Evolutionary conservation across 1,140 invertebrate species (phyloP), one percentile per base, ranked within the genome.

Genomic region (Aculops lycopersici): DNA sequence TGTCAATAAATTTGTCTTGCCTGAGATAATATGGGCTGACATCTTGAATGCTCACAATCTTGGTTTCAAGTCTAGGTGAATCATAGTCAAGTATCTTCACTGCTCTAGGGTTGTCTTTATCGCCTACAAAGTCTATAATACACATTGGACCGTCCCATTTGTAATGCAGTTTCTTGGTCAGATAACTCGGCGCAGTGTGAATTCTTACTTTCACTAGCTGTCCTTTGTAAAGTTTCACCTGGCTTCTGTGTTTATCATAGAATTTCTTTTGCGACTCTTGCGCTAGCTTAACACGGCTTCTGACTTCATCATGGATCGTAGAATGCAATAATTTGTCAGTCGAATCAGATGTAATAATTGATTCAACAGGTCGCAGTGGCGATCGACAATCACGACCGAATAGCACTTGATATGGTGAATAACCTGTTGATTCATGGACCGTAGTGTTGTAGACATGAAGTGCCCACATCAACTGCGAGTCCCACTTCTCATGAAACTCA

Each of bases 401-500:
- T 16, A 63, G 14, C 3, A 63, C 20, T 50, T 59, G 54, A 40
- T 56, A 55, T 2, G 59, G 55, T 5, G 52, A 45, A 43, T 48
- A 58, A 12, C 51, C 47, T 1, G 55, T 62, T 0, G 51, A 47
- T 38, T 45, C 44, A 41, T 64, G 60, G 2, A 50, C 20, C 13
- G 55, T 48, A 0, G 56, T 57, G 35, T 64, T 63, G 40, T 60
- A 58, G 4, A 51, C 53, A 44, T 58, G 60, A 13, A 53, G 53
- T 1, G 58, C 58, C 15, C 53, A 53, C 1, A 47, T 50, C 1
- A 61, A 41, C 4, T 51, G 56, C 39, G 51, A 38, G 38, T 63
- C 59, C 61, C 61, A 64, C 43, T 62, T 51, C 12, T 31, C 46
- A 8, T 50, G 51, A 18, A 51, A 43, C 8, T 46, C n/a, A 16